Evolutionary conservation across 2,113 vertebrate species (phyloP), one percentile per base, ranked within the genome.

Genomic region (Ailuropoda melanoleuca): DNA sequence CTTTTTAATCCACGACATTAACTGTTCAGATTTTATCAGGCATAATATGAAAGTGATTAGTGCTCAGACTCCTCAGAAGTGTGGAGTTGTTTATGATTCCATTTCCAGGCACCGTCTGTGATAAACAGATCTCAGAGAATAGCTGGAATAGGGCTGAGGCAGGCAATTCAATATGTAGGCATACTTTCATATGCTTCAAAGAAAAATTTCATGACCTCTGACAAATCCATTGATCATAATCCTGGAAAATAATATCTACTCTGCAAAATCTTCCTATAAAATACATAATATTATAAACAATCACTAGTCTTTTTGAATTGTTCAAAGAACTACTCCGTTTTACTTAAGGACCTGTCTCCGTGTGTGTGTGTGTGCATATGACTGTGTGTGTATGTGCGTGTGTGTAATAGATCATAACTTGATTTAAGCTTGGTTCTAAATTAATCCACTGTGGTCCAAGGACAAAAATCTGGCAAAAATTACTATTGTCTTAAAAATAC

Each of bases 21-120:
- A 97, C 95, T 97, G 95, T 98, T 96, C 68, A 66, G 92, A 97
- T 95, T 97, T 98, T 98, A 97, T 92, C 93, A n/a, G 60, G 95
- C 96, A 96, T 93, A 97, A 98, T 97, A 98, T 86, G 98, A 98
- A 98, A 98, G 88, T 98, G 95, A 98, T 98, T 97, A 98, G 96
- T 96, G 88, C 66, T 96, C 62, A 90, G 87, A n/a, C 72, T 96
- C 95, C 90, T 92, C 70, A 95, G 90, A 96, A 95, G 83, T 68
- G 60, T 98, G 93, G 94, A 82, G n/a, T 90, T 97, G 90, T 97
- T 98, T 98, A 97, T 97, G 60, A 97, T 72, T 97, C 94, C 93
- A 92, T 97, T 98, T 96, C 75, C 72, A 97, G 55, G 90, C 85
- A 77, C 55, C 70, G 84, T 34, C 88, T 95, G 95, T 92, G 88